A percentile compares a stretch with the other conserved stretches of the same genome.
Evolutionary conservation across 2,888 invertebrate genomes (phyloP).

Genomic region (Heteropelma amictum): DNA sequence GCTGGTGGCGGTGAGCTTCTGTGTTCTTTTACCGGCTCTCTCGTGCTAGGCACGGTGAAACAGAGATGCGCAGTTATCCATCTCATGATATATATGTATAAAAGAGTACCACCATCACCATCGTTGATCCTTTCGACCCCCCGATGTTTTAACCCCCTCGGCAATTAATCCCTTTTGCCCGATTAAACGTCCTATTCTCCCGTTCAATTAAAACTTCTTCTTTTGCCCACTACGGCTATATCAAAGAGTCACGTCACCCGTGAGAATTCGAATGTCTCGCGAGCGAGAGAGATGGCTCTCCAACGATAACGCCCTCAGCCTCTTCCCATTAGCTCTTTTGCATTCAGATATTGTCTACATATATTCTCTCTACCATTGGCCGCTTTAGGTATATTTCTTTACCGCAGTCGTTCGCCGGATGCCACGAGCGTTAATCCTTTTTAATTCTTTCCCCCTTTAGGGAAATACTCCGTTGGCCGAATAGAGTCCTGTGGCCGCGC

Average conservation of each 20-base stretch:
- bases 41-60: slow-evolving; percentile 20
- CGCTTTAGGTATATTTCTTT: background rate
- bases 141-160: slow-evolving; percentile 62
- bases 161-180: slow-evolving; percentile 73
- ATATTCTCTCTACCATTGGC: background rate
- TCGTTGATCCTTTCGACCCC: slow-evolving; percentile 58
- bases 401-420: slow-evolving; percentile 29
- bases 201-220: slow-evolving; percentile 73
- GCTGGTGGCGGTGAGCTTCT: slow-evolving; percentile 29
- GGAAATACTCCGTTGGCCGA: slow-evolving; percentile 26
- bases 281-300: slow-evolving; percentile 35
- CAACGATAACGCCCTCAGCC: slow-evolving; percentile 35
- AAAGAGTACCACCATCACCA: slow-evolving; percentile 14
- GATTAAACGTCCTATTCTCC: slow-evolving; percentile 72
- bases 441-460: slow-evolving; percentile 44
- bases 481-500: background rate
- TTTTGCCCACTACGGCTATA: slow-evolving; percentile 60
- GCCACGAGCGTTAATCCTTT: slow-evolving; percentile 50
- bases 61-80: slow-evolving; percentile 12
- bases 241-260: slow-evolving; percentile 59
- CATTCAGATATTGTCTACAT: background rate
- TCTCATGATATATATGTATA: slow-evolving; percentile 6
- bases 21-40: slow-evolving; percentile 7
- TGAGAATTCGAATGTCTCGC: slow-evolving; percentile 56
- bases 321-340: slow-evolving; percentile 2